Base-by-base conservation (phyloP, 2,888 invertebrate species). In the Lochmaea crataegi region DNA sequence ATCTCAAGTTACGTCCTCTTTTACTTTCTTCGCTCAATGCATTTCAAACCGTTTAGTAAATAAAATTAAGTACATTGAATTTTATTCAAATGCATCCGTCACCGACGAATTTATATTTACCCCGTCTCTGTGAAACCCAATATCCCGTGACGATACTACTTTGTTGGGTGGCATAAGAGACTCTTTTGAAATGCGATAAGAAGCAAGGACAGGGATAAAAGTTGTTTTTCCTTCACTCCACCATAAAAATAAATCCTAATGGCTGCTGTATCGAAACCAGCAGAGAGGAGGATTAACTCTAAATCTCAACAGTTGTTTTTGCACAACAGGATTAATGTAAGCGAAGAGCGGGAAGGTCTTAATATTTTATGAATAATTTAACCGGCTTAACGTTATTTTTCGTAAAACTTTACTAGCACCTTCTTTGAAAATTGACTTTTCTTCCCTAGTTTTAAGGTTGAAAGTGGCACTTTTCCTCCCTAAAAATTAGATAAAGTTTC, bases 131-230 rank as follows among this genome's bases (percentile, higher is more conserved):
- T 10, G 53, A 10, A 53, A 53, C 53, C 10, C 3, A 53, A 53
- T 53, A 53, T 53, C 53, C 53, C 53, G 18, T 53, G 53, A 53
- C 53, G 53, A 16, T 16, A 18, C 18, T 53, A 53, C 53, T 7
- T 51, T n/a, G 51, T 51, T 51, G 7, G 32, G 51, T 51, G 16
- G 51, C 16, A 53, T 18, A 18, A 53, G 53, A 18, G 16, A 53
- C 9, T 53, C 18, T 53, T 53, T 53, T 53, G 53, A 53, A 53
- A 53, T 53, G 16, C 53, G 53, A 53, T 53, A 53, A 16, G 53
- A 53, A 53, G 2, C 9, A 53, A 53, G 53, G 16, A 53, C 53
- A n/a, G n/a, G 51, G n/a, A n/a, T 16, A 51, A 51, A n/a, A 14
- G 53, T 18, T 53, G 53, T 53, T 53, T 53, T 53, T 16, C 18